Percentiles rank a stretch among this genome's conserved stretches.
Evolutionary conservation across 92 coral and sea anemone genomes (phyloP).

Genomic region (Porites lobata): DNA sequence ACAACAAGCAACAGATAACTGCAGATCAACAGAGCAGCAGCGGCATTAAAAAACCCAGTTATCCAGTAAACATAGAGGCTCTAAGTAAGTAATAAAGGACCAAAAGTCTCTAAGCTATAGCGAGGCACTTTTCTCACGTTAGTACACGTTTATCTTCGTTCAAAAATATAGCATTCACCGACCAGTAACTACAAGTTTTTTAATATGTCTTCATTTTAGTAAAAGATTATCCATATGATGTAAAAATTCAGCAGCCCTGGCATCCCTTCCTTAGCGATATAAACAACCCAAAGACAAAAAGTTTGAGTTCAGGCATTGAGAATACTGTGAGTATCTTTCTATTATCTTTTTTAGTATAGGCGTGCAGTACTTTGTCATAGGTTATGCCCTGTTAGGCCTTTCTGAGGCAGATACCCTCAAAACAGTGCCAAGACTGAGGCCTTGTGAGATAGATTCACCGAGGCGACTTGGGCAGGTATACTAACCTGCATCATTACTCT

Average conservation of each 20-base stretch:
- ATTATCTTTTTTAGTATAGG: not conserved
- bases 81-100: constrained; percentile 17
- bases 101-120: no score
- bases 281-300: constrained; percentile 60
- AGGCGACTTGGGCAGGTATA: no score
- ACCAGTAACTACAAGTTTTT: not conserved
- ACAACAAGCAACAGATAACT: constrained; percentile 1
- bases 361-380: not conserved
- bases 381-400: not conserved
- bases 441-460: no score
- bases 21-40: constrained; percentile 16
- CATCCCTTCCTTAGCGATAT: constrained; percentile 90
- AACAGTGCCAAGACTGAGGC: no score
- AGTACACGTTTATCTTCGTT: not conserved
- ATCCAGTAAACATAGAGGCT: constrained; percentile 26
- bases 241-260: constrained; percentile 91
- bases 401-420: no score
- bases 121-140: not conserved
- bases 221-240: constrained; percentile 79
- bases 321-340: constrained; percentile 56
- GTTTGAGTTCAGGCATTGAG: constrained; percentile 70
- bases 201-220: constrained; percentile 38
- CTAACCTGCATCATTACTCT: no score
- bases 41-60: not conserved
- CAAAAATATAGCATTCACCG: not conserved